These are phyloP conservation scores for Sebastes vulpes DNA, from an alignment of 2,797 vertebrate genomes.

Conservation along the genomic window DNA sequence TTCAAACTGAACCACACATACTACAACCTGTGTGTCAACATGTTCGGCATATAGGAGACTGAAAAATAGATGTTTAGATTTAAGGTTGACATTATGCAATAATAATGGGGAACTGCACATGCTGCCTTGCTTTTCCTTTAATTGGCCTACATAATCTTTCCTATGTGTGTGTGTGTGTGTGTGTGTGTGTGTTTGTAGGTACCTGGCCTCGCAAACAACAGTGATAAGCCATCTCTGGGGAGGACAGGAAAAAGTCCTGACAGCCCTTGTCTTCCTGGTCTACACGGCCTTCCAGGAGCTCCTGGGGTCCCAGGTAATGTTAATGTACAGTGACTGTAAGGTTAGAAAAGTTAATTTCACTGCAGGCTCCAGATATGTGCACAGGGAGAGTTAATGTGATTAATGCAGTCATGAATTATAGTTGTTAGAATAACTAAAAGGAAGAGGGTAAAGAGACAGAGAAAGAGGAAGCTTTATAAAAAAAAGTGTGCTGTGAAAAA, in stretches of 20 bases:
- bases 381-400: not conserved
- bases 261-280: conserved; percentile 54
- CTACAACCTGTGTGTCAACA: not conserved
- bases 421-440: not conserved
- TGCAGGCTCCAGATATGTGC: not conserved
- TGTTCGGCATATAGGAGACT: not conserved
- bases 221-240: conserved; percentile 75
- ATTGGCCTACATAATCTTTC: not conserved
- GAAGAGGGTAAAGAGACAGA: not conserved
- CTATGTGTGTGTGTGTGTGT: not conserved
- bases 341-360: not conserved
- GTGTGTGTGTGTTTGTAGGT: conserved; percentile 60
- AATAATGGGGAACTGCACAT: no score
- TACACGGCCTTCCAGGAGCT: conserved; percentile 79
- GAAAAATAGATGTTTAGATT: not conserved
- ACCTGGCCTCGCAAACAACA: conserved; percentile 78
- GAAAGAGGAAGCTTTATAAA: not conserved
- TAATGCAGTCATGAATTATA: not conserved
- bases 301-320: conserved; percentile 84
- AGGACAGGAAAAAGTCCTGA: conserved; percentile 76
- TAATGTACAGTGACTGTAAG: not conserved
- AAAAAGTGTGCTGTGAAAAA: not conserved
- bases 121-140: not conserved
- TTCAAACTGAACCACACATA: not conserved
- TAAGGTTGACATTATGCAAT: no score